Conservation (phyloP, 2,888 invertebrate genomes). For the Eurois occulta region DNA sequence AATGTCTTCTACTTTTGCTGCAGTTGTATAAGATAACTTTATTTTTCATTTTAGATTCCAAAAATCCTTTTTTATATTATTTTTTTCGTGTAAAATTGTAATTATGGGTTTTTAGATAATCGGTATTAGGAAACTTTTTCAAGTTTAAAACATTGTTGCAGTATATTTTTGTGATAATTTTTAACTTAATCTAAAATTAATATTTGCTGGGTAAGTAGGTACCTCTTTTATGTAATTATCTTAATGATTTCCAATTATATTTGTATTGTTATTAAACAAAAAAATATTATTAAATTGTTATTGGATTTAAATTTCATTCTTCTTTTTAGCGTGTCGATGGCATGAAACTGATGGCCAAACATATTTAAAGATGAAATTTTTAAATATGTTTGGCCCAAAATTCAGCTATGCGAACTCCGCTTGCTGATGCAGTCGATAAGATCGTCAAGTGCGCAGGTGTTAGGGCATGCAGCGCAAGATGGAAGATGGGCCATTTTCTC, state of each 20-base stretch:
- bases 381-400: too few relatives aligned
- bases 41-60: not conserved
- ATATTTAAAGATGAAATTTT: too few relatives aligned
- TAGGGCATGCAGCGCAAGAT: too few relatives aligned
- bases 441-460: too few relatives aligned
- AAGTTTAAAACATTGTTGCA: not conserved
- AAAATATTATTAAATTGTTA: too few relatives aligned
- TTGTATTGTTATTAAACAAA: too few relatives aligned
- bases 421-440: too few relatives aligned
- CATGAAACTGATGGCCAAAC: too few relatives aligned
- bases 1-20: not conserved
- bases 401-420: too few relatives aligned
- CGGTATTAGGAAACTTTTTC: not conserved
- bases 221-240: conserved; percentile 13
- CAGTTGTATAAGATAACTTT: not conserved
- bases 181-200: conserved; percentile 8
- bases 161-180: conserved; percentile 19
- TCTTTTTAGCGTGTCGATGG: too few relatives aligned
- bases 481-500: too few relatives aligned
- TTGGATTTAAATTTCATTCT: not conserved
- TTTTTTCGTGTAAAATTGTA: not conserved
- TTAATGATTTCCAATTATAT: conserved; percentile 34
- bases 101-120: not conserved
- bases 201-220: not conserved
- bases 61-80: not conserved